Percentiles rank a stretch among this genome's conserved stretches.
These are phyloP conservation scores for Cliona cf. orientalis DNA, from an alignment of 37 sponge, comb jelly and placozoan genomes.

Conservation along the genomic window DNA sequence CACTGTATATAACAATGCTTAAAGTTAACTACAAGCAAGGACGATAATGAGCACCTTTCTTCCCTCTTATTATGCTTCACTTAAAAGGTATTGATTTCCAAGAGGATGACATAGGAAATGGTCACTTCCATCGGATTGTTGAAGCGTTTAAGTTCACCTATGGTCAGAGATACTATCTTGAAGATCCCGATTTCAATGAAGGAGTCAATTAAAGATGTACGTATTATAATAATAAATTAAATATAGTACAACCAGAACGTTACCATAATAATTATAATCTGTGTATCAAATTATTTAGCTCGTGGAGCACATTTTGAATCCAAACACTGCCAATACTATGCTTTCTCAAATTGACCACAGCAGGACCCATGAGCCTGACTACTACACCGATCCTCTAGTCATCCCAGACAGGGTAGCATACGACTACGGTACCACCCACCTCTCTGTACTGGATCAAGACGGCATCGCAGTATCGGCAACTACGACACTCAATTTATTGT, in stretches of 20 bases:
- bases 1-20: background rate
- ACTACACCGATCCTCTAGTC: constrained; percentile 55
- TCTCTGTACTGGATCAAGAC: constrained; percentile 76
- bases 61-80: background rate
- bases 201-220: too few relatives aligned
- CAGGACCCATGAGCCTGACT: constrained; percentile 57
- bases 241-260: too few relatives aligned
- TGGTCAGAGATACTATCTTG: constrained; percentile 65
- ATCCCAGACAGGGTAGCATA: background rate
- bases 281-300: too few relatives aligned
- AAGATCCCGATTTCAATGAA: constrained; percentile 77
- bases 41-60: background rate
- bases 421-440: constrained; percentile 80
- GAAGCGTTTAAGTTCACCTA: constrained; percentile 90
- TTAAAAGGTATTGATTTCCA: constrained; percentile 46
- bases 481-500: constrained; percentile 76
- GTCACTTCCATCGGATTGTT: constrained; percentile 73
- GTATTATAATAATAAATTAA: too few relatives aligned
- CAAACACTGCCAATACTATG: constrained; percentile 32
- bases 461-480: constrained; percentile 93
- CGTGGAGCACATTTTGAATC: constrained; percentile 64
- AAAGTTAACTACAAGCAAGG: background rate
- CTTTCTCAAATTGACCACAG: constrained; percentile 46
- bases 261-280: too few relatives aligned
- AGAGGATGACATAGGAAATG: constrained; percentile 2